Percentiles rank a stretch among this genome's conserved stretches.
These are phyloP conservation scores for Elephas maximus DNA, from an alignment of 2,113 vertebrate genomes.

Conservation along the genomic window DNA sequence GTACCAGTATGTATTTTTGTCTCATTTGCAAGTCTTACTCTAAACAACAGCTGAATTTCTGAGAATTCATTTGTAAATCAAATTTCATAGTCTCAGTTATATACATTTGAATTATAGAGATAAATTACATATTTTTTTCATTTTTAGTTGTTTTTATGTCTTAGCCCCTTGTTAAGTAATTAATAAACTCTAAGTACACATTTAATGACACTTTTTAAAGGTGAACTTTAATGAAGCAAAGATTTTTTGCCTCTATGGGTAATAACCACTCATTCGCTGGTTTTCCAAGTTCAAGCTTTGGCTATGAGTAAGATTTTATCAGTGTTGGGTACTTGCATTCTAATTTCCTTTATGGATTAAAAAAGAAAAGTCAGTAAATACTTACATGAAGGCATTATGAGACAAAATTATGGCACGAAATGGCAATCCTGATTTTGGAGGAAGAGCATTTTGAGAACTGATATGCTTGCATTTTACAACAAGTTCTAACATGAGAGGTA, in stretches of 20 bases:
- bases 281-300: slow-evolving; percentile 14
- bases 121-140: not conserved
- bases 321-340: not conserved
- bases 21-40: not conserved
- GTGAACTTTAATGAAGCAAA: not conserved
- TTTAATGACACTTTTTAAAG: slow-evolving; percentile 1
- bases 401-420: not conserved
- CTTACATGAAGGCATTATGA: not conserved
- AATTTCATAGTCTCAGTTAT: not conserved
- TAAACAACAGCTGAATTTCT: not conserved
- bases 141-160: not conserved
- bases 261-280: not conserved
- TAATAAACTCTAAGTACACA: not conserved
- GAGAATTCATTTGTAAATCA: not conserved
- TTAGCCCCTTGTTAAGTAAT: not conserved
- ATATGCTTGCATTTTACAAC: not conserved
- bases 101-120: not conserved
- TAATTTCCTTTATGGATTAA: not conserved
- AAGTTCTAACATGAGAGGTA: not conserved
- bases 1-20: not conserved
- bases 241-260: not conserved
- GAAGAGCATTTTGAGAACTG: not conserved
- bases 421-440: not conserved
- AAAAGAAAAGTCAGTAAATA: not conserved
- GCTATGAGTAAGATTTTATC: not conserved